Evolutionary conservation across 2,888 invertebrate species (phyloP).

Genomic region (Pollenia amentaria): DNA sequence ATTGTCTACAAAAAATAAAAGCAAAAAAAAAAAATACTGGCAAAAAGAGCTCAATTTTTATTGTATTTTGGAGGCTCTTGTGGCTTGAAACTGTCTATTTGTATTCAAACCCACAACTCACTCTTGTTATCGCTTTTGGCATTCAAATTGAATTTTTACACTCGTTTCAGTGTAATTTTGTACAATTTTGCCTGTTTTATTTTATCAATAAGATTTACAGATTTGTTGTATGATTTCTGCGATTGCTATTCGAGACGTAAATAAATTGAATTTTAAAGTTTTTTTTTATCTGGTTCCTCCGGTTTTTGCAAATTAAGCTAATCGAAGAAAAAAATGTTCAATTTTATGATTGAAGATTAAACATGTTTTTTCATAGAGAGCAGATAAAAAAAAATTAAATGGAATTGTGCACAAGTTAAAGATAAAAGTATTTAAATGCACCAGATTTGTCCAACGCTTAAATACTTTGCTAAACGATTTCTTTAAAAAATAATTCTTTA

Average conservation of each 20-base stretch:
- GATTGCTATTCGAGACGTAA: conserved; percentile 56
- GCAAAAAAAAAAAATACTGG: not conserved
- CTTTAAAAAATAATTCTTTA: not conserved
- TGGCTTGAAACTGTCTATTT: conserved; percentile 57
- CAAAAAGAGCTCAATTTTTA: conserved; percentile 21
- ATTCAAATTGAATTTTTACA: conserved; percentile 66
- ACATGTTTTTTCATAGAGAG: conserved; percentile 14
- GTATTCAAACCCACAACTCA: conserved; percentile 45
- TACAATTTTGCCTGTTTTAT: not conserved
- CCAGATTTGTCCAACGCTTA: too few species aligned
- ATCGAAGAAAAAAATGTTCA: conserved; percentile 21
- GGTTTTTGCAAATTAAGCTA: conserved; percentile 51
- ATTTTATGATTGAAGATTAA: conserved; percentile 30
- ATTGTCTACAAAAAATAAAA: conserved; percentile 43
- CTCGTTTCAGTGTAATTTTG: conserved; percentile 36
- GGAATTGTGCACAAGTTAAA: too few species aligned
- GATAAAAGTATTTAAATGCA: too few species aligned
- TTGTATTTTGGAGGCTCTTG: conserved; percentile 37
- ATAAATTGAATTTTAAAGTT: conserved; percentile 55
- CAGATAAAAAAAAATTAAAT: too few species aligned
- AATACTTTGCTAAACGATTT: not conserved
- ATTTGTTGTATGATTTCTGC: conserved; percentile 47
- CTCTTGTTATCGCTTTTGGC: conserved; percentile 57
- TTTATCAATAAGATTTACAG: conserved; percentile 27
- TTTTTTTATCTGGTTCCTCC: conserved; percentile 13